Base-by-base conservation (phyloP, 2,888 invertebrate species). In the Selenia dentaria region DNA sequence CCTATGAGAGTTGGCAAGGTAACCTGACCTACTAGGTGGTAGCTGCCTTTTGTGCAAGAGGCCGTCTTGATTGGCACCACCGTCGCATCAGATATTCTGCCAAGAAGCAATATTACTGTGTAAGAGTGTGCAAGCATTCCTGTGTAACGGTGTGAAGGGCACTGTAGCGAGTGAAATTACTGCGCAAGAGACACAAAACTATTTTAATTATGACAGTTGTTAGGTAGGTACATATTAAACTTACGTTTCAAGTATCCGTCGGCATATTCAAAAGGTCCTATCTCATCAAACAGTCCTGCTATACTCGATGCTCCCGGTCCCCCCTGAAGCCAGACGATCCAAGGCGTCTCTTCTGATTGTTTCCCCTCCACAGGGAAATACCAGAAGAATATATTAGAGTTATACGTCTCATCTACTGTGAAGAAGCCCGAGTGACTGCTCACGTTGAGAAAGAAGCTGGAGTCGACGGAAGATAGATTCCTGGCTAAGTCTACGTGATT, bases 241-340 rank as follows among this genome's bases (percentile, higher is more conserved):
- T 74, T 64, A 85, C 85, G 53, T 68, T 69, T 70, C 36, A 85
- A 61, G 3, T 51, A 39, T 3, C 45, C 48, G 24, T 64, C 47
- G 6, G 35, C 35, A 36, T 70, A 72, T 36, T 68, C 60, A 37
- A 89, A 76, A 0, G 88, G 88, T 28, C 88, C 88, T n/a, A 87
- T 78, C 51, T 88, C 86, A 12, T 74, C 72, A 32, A 88, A 87
- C 0, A 86, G 64, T 0, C 83, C 87, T 1, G 71, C 72, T 2
- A 88, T 51, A 20, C 95, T 94, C 0, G 95, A 94, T 0, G 92
- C 94, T 0, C 93, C 97, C 0, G 97, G 97, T 0, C 97, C 97
- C 8, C 97, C 97, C 92, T 97, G 95, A 8, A 97, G 84, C 97
- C 97, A 97, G 48, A 97, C 92, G 20, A 96, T 91, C 64, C 97